These are phyloP conservation scores for Berghia stephanieae DNA, from an alignment of 1,140 invertebrate species.

Conservation along the genomic window DNA sequence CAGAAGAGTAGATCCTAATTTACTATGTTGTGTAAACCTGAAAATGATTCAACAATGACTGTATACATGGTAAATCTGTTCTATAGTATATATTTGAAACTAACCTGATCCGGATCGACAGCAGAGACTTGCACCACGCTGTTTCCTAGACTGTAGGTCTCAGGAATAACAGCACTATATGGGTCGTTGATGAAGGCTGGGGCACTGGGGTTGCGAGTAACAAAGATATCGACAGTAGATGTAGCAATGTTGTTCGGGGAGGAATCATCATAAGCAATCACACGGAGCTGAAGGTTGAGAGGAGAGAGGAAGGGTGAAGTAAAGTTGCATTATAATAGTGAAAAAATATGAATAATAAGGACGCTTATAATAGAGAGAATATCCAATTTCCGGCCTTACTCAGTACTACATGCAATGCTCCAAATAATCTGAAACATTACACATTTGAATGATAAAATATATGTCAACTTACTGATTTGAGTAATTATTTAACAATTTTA, in stretches of 20 bases:
- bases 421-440: no score
- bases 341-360: not conserved
- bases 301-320: not conserved
- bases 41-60: no score
- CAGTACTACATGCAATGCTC: no score
- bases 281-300: conserved; percentile 70
- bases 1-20: no score
- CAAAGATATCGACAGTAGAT: conserved; percentile 81
- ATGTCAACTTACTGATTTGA: no score
- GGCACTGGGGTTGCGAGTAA: conserved; percentile 78
- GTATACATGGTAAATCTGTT: no score
- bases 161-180: conserved; percentile 72
- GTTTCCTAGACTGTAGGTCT: conserved; percentile 79
- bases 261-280: conserved; percentile 86
- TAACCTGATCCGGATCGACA: conserved; percentile 46
- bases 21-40: no score
- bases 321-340: not conserved
- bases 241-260: conserved; percentile 84
- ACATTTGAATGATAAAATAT: no score
- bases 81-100: no score
- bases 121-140: conserved; percentile 78
- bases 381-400: no score
- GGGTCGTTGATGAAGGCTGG: conserved; percentile 74
- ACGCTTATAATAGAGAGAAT: no score
- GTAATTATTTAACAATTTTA: no score